phyloP scores from a whole-genome alignment of 2,113 vertebrate genomes.

The Sphaerodactylus townsendi region DNA sequence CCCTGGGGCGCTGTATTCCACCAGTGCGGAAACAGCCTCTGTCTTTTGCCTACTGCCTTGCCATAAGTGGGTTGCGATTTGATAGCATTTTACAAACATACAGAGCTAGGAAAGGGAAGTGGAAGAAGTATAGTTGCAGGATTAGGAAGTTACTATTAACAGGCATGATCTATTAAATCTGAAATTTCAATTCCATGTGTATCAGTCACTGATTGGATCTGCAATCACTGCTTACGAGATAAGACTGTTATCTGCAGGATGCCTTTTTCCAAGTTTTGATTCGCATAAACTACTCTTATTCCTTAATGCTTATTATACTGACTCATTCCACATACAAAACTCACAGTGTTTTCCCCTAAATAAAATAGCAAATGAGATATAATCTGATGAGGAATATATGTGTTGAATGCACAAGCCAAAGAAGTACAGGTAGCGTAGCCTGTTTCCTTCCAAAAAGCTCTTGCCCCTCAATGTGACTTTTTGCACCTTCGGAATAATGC shows the following conservation, averaged over 20 bases:
- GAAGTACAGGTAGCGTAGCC: slow-evolving; percentile 77
- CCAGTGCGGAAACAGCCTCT: too few species aligned
- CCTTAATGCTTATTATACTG: slow-evolving; percentile 76
- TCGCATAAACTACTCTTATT: slow-evolving; percentile 82
- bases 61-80: too few species aligned
- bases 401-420: slow-evolving; percentile 83
- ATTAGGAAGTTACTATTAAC: background rate
- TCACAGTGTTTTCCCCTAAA: slow-evolving; percentile 70
- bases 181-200: background rate
- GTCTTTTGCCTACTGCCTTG: too few species aligned
- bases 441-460: slow-evolving; percentile 84
- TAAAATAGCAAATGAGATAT: slow-evolving; percentile 76
- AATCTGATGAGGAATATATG: slow-evolving; percentile 68
- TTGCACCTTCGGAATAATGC: too few species aligned
- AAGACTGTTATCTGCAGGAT: background rate
- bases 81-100: too few species aligned
- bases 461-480: slow-evolving; percentile 86
- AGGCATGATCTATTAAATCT: background rate
- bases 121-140: background rate
- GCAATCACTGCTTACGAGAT: background rate
- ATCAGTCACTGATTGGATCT: background rate
- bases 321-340: slow-evolving; percentile 71
- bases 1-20: too few species aligned
- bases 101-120: too few species aligned
- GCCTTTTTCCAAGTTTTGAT: slow-evolving; percentile 59